Conservation (phyloP, 2,113 vertebrate genomes). For the Alligator mississippiensis region DNA sequence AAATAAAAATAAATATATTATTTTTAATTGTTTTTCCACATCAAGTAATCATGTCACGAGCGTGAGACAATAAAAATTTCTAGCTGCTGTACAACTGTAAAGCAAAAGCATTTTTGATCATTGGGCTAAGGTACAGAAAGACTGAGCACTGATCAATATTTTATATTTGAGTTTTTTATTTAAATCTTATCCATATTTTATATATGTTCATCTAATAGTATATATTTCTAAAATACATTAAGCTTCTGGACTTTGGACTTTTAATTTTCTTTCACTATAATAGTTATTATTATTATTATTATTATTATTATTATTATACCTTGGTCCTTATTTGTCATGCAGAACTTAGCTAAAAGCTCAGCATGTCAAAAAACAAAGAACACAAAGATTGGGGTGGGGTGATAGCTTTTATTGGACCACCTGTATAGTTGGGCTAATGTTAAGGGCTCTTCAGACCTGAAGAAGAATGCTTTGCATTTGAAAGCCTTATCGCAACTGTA, state of each 20-base stretch:
- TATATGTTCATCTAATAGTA: not conserved
- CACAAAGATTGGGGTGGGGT: no score
- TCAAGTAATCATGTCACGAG: not conserved
- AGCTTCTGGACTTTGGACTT: not conserved
- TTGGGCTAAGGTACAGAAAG: not conserved
- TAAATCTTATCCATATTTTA: not conserved
- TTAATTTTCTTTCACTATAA: not conserved
- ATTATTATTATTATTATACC: not conserved
- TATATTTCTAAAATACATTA: not conserved
- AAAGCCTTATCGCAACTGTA: no score
- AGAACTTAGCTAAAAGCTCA: not conserved
- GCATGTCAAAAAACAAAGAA: not conserved
- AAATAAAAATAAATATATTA: no score
- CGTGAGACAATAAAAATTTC: not conserved
- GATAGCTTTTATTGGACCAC: no score
- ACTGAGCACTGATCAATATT: not conserved
- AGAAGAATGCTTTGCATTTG: no score
- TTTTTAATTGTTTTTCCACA: slow-evolving; percentile 4
- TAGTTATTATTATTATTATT: not conserved
- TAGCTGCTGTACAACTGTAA: not conserved
- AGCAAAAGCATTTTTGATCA: not conserved
- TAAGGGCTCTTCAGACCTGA: no score
- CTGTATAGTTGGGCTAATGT: no score
- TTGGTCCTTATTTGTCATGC: not conserved
- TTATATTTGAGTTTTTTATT: not conserved